Percentiles rank a stretch among this genome's conserved stretches.
Conservation (phyloP, 2,113 vertebrate genomes). For the Cryptotis parvus region DNA sequence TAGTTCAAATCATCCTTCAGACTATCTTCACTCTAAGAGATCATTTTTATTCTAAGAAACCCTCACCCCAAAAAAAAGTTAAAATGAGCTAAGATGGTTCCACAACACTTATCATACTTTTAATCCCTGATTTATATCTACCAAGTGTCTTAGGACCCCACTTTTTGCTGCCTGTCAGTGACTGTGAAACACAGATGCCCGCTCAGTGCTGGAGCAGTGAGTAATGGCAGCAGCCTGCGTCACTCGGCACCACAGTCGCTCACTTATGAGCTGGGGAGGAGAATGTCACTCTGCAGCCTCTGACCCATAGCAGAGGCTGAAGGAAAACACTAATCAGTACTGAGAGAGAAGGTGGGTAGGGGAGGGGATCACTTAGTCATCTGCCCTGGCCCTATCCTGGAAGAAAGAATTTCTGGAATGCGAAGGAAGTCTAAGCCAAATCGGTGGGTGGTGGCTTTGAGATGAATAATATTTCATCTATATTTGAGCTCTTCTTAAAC, state of each 20-base stretch:
- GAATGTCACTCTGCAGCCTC: constrained; percentile 51
- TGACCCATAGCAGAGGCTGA: constrained; percentile 1
- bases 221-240: neutral
- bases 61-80: neutral
- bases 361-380: constrained; percentile 64
- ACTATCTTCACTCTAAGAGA: neutral
- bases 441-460: constrained; percentile 65
- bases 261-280: constrained; percentile 6
- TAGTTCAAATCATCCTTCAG: constrained; percentile 24
- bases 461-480: constrained; percentile 79
- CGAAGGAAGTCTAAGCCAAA: constrained; percentile 66
- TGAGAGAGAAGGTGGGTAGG: constrained; percentile 51
- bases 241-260: constrained; percentile 8
- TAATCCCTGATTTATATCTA: neutral
- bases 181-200: neutral
- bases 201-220: neutral
- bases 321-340: constrained; percentile 42
- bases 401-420: constrained; percentile 71
- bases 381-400: constrained; percentile 48
- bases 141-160: neutral
- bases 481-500: constrained; percentile 77
- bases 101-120: neutral
- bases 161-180: neutral
- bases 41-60: constrained; percentile 25
- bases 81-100: neutral